These are phyloP conservation scores for Dendrocincla tyrannina DNA, from an alignment of 2,797 vertebrate genomes.

Conservation along the genomic window DNA sequence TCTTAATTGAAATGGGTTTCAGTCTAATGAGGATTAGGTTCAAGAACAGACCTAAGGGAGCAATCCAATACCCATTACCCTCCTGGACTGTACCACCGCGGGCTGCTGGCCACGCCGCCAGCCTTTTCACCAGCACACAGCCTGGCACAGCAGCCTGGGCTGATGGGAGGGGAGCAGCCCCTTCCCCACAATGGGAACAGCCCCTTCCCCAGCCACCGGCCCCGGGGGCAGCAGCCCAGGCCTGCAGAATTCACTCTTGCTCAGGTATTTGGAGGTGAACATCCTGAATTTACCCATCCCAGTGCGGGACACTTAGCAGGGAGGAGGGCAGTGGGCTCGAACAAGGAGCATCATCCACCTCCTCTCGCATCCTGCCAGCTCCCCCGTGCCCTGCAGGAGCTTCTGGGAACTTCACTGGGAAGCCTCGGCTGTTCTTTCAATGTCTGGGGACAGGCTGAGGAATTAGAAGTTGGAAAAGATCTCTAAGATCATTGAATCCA, in stretches of 20 bases:
- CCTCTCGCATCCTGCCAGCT: neutral
- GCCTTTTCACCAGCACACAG: neutral
- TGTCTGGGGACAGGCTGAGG: neutral
- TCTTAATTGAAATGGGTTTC: constrained; percentile 67
- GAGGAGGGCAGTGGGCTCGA: neutral
- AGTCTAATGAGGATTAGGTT: constrained; percentile 64
- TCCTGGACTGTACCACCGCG: neutral
- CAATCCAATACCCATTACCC: constrained; percentile 38
- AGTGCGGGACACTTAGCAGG: fast-evolving
- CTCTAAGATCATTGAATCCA: too few species aligned
- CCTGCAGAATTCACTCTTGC: neutral
- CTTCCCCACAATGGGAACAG: neutral
- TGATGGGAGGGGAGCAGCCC: neutral
- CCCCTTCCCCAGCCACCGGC: neutral
- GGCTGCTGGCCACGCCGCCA: neutral
- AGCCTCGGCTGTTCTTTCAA: neutral
- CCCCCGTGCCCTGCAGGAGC: too few species aligned
- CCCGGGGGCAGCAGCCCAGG: neutral
- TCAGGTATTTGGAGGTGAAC: too few species aligned
- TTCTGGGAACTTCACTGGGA: neutral
- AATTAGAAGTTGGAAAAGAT: neutral
- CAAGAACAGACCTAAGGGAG: constrained; percentile 55
- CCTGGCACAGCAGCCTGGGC: too few species aligned
- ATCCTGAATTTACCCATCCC: neutral
- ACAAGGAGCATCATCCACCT: neutral